A percentile compares a stretch with the other conserved stretches of the same genome.
Evolutionary conservation across 1,140 invertebrate genomes (phyloP).

Genomic region (Pogonognathellus flavescens): DNA sequence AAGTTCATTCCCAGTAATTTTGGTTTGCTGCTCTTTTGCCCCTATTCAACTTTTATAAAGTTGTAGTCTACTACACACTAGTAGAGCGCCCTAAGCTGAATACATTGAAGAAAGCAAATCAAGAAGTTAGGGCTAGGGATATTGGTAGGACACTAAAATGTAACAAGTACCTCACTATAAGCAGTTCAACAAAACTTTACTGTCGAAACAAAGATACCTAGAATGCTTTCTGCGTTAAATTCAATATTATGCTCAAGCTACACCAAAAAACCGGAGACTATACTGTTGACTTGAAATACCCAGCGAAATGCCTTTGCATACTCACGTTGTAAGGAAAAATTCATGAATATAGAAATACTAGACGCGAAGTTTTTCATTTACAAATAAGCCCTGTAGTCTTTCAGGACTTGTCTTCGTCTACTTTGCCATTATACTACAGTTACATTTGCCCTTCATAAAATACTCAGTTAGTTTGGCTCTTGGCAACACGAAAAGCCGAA

Average conservation of each 20-base stretch:
- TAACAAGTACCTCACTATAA: slow-evolving; percentile 11
- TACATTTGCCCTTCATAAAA: neutral
- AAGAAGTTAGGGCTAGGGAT: neutral
- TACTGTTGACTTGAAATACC: too few species aligned
- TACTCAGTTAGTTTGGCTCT: neutral
- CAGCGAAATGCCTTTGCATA: neutral
- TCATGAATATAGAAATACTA: slow-evolving; percentile 24
- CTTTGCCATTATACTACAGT: neutral
- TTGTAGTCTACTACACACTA: too few species aligned
- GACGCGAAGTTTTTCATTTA: slow-evolving; percentile 29
- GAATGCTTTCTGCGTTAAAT: slow-evolving; percentile 16
- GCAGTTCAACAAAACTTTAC: neutral
- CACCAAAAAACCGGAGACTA: too few species aligned
- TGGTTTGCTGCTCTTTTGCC: slow-evolving; percentile 23
- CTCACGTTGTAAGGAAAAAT: slow-evolving; percentile 6
- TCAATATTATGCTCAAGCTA: slow-evolving; percentile 1
- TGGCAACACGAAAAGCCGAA: too few species aligned
- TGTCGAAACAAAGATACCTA: slow-evolving; percentile 35
- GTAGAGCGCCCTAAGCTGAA: neutral
- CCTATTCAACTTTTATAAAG: slow-evolving; percentile 29
- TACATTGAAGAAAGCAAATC: neutral
- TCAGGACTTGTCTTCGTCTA: neutral
- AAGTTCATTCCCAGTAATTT: neutral
- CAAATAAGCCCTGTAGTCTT: neutral
- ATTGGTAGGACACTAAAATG: neutral